These are phyloP conservation scores for Fukomys damarensis DNA, from an alignment of 2,113 vertebrate genomes.

Conservation along the genomic window DNA sequence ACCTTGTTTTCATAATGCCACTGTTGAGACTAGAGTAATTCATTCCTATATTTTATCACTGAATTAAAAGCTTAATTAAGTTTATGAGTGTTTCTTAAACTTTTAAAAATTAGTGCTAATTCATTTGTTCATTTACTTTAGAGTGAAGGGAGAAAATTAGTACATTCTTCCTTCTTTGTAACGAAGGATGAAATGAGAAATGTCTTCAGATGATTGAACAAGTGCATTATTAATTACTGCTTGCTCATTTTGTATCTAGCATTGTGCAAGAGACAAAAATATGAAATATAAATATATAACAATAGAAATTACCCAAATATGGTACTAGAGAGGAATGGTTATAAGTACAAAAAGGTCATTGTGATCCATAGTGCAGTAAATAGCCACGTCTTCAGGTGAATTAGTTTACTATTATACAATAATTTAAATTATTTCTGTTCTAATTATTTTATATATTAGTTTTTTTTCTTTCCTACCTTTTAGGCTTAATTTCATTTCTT, in stretches of 20 bases:
- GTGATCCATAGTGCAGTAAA: neutral
- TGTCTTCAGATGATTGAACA: neutral
- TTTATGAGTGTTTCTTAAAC: constrained; percentile 49
- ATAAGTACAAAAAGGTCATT: constrained; percentile 14
- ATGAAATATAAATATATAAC: neutral
- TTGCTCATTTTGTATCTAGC: neutral
- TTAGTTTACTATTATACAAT: constrained; percentile 33
- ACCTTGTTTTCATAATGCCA: constrained; percentile 76
- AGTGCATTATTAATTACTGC: neutral
- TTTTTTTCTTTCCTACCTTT: constrained; percentile 11
- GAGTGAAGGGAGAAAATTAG: constrained; percentile 51
- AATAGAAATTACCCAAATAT: neutral
- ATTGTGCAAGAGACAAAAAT: neutral
- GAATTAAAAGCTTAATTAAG: constrained; percentile 81
- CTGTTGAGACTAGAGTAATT: constrained; percentile 69
- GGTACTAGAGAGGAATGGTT: neutral
- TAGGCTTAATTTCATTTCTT: neutral
- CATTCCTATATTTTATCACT: constrained; percentile 64
- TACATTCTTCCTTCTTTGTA: constrained; percentile 59
- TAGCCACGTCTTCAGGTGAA: constrained; percentile 37
- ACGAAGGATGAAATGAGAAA: constrained; percentile 50
- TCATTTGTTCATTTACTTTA: constrained; percentile 66
- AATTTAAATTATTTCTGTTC: constrained; percentile 49
- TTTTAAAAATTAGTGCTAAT: constrained; percentile 67
- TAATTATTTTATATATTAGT: constrained; percentile 42